phyloP scores from a whole-genome alignment of 2,797 vertebrate genomes.

The Peromyscus attwateri region DNA sequence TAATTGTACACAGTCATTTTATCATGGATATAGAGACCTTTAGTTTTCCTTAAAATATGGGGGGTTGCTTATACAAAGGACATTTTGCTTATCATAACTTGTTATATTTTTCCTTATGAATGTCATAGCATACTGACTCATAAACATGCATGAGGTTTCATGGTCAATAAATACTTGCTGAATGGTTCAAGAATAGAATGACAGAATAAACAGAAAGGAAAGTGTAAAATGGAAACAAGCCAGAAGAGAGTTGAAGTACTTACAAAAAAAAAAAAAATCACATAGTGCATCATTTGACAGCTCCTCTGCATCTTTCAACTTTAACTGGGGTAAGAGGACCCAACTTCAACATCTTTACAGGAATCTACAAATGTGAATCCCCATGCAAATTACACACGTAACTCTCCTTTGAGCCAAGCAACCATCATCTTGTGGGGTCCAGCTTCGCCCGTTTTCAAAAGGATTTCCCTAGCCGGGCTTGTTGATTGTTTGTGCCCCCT shows the following conservation, averaged over 20 bases:
- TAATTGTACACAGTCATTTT: neutral
- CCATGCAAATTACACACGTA: neutral
- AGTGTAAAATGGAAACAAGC: neutral
- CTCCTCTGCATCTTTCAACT: neutral
- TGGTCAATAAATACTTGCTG: conserved; percentile 38
- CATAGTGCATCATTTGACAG: neutral
- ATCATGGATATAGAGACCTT: neutral
- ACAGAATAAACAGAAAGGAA: conserved; percentile 27
- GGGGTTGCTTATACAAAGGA: neutral
- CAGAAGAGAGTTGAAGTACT: conserved; percentile 6
- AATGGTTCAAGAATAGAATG: conserved; percentile 51
- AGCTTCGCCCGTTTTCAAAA: neutral
- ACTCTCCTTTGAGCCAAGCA: neutral
- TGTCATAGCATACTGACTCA: neutral
- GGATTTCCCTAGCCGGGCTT: neutral
- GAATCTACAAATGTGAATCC: neutral
- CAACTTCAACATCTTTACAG: neutral
- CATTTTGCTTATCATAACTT: neutral
- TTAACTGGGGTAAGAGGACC: neutral
- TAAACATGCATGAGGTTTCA: neutral
- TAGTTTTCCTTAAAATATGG: neutral
- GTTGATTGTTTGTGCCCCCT: neutral
- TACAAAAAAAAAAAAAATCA: conserved; percentile 17
- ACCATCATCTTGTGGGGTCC: neutral
- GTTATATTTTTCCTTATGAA: conserved; percentile 29